Evolutionary conservation across 2,113 vertebrate species (phyloP).

Genomic region (Cyphomyrus discorhynchus): DNA sequence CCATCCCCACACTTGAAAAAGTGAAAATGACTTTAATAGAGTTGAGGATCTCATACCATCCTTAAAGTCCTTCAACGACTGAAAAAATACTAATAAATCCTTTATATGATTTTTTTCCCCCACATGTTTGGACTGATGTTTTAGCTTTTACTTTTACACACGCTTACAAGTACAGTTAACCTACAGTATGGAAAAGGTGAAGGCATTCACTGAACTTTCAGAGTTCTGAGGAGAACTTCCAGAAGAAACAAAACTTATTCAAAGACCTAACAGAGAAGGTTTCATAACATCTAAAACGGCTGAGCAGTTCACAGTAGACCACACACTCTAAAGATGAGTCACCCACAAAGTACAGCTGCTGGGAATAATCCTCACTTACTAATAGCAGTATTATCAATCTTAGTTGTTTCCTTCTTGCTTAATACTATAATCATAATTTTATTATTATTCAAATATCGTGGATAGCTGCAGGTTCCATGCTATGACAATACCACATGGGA

Average conservation of each 20-base stretch:
- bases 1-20: not conserved
- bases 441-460: not conserved
- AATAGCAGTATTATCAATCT: conserved; percentile 9
- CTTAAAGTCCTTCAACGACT: not conserved
- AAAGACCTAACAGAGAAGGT: conserved; percentile 7
- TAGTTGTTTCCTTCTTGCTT: conserved; percentile 1
- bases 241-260: conserved; percentile 4
- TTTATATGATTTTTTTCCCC: not conserved
- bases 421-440: not conserved
- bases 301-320: not conserved
- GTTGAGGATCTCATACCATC: not conserved
- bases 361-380: conserved; percentile 10
- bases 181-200: conserved; percentile 6
- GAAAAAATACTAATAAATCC: not conserved
- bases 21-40: not conserved
- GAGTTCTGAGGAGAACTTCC: not conserved
- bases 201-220: not conserved
- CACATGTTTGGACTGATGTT: not conserved
- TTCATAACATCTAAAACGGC: not conserved
- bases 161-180: not conserved
- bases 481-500: not conserved
- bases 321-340: not conserved
- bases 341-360: not conserved
- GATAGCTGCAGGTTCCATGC: not conserved
- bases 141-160: not conserved